Conservation (phyloP, 2,888 invertebrate species). For the Drosophila ezoana region DNA sequence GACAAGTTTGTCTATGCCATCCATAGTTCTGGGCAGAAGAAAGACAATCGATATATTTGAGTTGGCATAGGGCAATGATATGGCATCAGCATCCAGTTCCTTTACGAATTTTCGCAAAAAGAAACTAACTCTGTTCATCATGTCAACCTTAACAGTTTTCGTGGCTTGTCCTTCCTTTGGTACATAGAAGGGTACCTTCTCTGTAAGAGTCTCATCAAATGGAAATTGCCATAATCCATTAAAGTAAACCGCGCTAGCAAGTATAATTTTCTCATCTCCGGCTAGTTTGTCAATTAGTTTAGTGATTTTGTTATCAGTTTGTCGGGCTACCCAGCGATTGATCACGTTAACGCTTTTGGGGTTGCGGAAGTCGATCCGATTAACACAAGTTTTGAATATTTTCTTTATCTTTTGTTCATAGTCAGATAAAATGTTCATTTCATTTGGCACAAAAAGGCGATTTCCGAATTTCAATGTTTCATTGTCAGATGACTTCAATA, state of each 20-base stretch:
- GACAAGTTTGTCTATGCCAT: neutral
- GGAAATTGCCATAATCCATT: slow-evolving; percentile 6
- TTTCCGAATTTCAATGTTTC: neutral
- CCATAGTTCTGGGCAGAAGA: neutral
- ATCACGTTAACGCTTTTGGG: neutral
- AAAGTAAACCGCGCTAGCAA: neutral
- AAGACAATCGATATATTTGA: neutral
- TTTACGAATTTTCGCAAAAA: neutral
- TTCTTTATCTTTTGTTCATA: neutral
- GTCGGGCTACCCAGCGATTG: neutral
- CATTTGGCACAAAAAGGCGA: neutral
- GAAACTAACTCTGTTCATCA: neutral
- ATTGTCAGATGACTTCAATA: neutral
- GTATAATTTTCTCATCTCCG: neutral
- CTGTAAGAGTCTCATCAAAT: neutral
- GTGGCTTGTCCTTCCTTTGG: neutral
- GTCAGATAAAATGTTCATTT: neutral
- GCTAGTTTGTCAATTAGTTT: neutral
- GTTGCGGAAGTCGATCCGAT: neutral
- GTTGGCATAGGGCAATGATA: neutral
- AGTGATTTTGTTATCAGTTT: neutral
- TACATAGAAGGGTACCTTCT: neutral
- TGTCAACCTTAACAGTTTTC: neutral
- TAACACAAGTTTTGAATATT: neutral
- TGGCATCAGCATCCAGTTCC: neutral